These are phyloP conservation scores for Cephus sareptanus DNA, from an alignment of 2,888 invertebrate species.

Conservation along the genomic window DNA sequence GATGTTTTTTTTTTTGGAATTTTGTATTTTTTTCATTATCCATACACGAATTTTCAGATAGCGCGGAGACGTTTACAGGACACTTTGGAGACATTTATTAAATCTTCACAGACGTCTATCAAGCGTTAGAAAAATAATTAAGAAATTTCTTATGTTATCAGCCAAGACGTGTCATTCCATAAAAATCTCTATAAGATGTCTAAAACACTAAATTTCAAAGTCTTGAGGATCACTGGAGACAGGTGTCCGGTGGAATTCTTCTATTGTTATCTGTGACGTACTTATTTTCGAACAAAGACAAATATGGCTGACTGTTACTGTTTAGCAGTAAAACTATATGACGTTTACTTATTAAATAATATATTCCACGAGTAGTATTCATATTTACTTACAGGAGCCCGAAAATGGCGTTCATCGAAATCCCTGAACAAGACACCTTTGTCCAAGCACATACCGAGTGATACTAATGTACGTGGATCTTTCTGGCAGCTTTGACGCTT, in stretches of 20 bases:
- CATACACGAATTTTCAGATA: background rate
- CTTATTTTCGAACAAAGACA: background rate
- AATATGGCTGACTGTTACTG: background rate
- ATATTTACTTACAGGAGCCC: constrained; percentile 49
- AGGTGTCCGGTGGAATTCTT: background rate
- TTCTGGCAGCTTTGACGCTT: constrained; percentile 27
- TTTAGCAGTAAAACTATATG: background rate
- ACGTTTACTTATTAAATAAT: background rate
- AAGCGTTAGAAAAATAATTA: too few relatives aligned
- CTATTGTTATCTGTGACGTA: background rate
- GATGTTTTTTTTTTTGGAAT: background rate
- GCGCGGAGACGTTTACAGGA: too few relatives aligned
- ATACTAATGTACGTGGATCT: constrained; percentile 39
- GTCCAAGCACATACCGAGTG: constrained; percentile 44
- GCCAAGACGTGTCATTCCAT: too few relatives aligned
- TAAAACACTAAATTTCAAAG: too few relatives aligned
- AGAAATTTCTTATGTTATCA: too few relatives aligned
- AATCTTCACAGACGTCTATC: background rate
- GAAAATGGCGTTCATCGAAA: constrained; percentile 46
- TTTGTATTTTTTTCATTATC: background rate
- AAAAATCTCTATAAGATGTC: too few relatives aligned
- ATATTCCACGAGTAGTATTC: background rate
- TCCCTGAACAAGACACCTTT: constrained; percentile 27
- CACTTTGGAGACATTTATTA: background rate
- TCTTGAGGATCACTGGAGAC: too few relatives aligned